Evolutionary conservation across 1,140 invertebrate genomes (phyloP), one percentile per base, ranked within the genome.

Genomic region (Pomacea maculata): DNA sequence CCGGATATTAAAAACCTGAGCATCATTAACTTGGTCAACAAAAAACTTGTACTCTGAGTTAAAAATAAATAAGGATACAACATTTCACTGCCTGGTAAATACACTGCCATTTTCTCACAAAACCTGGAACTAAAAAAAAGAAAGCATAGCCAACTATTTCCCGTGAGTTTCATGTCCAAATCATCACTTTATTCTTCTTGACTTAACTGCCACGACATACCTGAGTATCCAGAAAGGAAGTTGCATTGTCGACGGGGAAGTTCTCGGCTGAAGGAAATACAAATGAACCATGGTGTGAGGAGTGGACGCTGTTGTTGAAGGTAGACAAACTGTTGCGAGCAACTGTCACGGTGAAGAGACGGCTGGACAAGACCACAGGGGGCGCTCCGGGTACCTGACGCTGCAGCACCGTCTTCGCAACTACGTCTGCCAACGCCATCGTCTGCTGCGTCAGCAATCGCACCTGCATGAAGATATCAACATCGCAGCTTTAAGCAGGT

Each of bases 211-310:
- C 45, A 21, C 25, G 54, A 73, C 55, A 82, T 64, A 88, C 87
- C 84, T 87, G 84, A 9, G 83, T 71, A 81, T 88, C 87, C 11
- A 88, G 71, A 45, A 82, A 85, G 8, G 70, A 71, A n/a, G 85
- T 81, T 9, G 68, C 54, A 64, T 78, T 81, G 14, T 57, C 63
- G 0, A 65, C 57, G 3, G 84, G 65, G 14, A 88, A 76, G 15
- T 72, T 55, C 14, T 85, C 80, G n/a, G 82, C 57, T 19, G 83
- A 65, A 55, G 87, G 87, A 55, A 88, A 80, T 52, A 78, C 67
- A 63, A 88, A 85, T 15, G 79, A 82, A 19, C 87, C 86, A 17
- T 75, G 65, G 0, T 54, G 45, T 1, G 81, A 73, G 19, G 75
- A 64, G n/a, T 87, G 57, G 25, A 85, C 74, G 63, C 85, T 79